Conservation (phyloP, 2,113 vertebrate genomes). For the Argyrosomus japonicus region DNA sequence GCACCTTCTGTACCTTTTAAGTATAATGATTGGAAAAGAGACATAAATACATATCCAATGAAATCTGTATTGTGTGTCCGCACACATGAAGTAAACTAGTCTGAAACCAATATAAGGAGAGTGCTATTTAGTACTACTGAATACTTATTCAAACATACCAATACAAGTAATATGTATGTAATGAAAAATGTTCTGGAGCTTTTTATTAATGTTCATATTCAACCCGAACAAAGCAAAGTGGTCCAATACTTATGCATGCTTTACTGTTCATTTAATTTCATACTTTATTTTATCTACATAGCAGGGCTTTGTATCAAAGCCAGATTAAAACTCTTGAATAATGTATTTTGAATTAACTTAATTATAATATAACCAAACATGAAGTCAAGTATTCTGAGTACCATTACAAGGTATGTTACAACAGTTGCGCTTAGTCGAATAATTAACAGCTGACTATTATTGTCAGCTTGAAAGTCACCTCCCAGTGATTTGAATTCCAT, state of each 20-base stretch:
- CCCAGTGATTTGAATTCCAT: conserved; percentile 50
- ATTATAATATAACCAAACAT: conserved; percentile 19
- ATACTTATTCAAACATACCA: background rate
- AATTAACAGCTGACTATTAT: conserved; percentile 45
- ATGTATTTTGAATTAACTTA: conserved; percentile 28
- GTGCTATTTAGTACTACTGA: background rate
- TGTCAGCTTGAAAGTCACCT: conserved; percentile 64
- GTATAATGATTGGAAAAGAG: background rate
- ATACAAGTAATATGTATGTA: background rate
- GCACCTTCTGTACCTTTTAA: background rate
- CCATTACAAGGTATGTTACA: conserved; percentile 30
- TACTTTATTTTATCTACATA: background rate
- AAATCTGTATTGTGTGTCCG: background rate
- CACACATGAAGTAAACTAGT: background rate
- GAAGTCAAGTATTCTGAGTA: conserved; percentile 14
- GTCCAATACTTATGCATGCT: background rate
- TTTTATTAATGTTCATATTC: background rate
- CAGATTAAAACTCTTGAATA: conserved; percentile 20
- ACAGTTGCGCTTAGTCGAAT: conserved; percentile 36
- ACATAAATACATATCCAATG: background rate
- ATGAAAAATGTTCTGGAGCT: background rate
- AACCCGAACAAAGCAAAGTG: background rate
- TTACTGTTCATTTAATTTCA: background rate
- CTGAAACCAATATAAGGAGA: background rate
- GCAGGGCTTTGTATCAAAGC: conserved; percentile 16